Evolutionary conservation across 2,113 vertebrate species (phyloP), one percentile per base, ranked within the genome.

Genomic region (Catagonus wagneri): DNA sequence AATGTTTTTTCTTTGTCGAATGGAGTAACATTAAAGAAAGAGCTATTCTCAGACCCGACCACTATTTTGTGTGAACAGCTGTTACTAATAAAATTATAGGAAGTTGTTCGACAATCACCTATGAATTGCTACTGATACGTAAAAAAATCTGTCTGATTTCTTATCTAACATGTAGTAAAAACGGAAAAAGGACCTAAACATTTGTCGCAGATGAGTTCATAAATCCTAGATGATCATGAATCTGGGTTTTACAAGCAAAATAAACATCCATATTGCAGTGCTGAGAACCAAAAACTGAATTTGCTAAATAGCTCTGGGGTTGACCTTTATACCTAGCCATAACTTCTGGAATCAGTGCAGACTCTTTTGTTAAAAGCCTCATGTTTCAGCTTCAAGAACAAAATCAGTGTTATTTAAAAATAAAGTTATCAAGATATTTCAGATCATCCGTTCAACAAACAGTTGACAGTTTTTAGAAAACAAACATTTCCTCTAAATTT

Each of bases 81-180:
- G 93, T 96, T 97, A 54, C 2, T 95, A 96, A 97, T 97, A 94
- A 95, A 98, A 95, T 96, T 71, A 87, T 69, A 76, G 89, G 34
- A 63, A 81, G 10, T 85, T 95, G 75, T 95, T 97, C 2, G 19
- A 10, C 7, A 63, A 23, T 95, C 54, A 93, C 90, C 81, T 98
- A 95, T 94, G 96, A 95, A 98, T 97, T 96, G 52, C 52, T 97
- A 76, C 83, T 44, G n/a, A 89, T 95, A 79, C 23, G 68, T 88
- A 97, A 96, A 96, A 34, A 14, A 79, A 78, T 72, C 34, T 96
- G 13, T 25, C 58, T 86, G 54, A 16, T 83, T 95, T 86, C 58
- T 94, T 22, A 83, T 58, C 52, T 83, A 44, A 58, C 61, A 27
- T 92, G 44, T 19, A 72, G 8, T 81, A 85, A 44, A 50, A 69